A percentile compares a stretch with the other conserved stretches of the same genome.
phyloP scores from a whole-genome alignment of 35 echinoderm and acorn worm genomes.

The Amphiura filiformis region DNA sequence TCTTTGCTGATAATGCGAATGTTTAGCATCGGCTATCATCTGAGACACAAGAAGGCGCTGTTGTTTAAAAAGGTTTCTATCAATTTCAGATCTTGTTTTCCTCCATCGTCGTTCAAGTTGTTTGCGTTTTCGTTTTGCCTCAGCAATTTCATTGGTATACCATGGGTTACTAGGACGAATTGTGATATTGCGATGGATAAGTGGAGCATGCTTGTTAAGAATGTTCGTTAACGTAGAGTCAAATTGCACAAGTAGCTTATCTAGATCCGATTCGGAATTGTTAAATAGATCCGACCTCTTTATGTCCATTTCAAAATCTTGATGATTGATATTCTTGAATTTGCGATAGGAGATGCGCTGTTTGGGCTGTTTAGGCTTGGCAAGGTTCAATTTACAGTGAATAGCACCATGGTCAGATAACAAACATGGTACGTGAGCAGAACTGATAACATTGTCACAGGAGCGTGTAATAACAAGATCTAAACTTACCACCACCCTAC shows the following conservation, averaged over 20 bases:
- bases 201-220: conserved; percentile 20
- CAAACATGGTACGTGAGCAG: neutral
- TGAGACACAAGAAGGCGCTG: neutral
- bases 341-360: neutral
- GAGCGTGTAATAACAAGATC: too few species aligned
- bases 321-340: neutral
- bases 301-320: neutral
- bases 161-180: conserved; percentile 4
- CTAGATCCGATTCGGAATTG: neutral
- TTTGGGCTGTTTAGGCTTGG: conserved; percentile 4
- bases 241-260: neutral
- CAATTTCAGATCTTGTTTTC: conserved; percentile 29
- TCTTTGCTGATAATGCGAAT: neutral
- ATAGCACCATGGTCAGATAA: conserved; percentile 35
- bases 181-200: neutral
- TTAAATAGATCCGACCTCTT: neutral
- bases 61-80: conserved; percentile 10
- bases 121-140: conserved; percentile 14
- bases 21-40: neutral
- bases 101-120: conserved; percentile 34
- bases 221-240: conserved; percentile 2
- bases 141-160: conserved; percentile 17
- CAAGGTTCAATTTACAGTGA: conserved; percentile 9
- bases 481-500: too few species aligned
- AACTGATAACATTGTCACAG: neutral